phyloP scores from a whole-genome alignment of 2,113 vertebrate genomes.

The Empidonax traillii region DNA sequence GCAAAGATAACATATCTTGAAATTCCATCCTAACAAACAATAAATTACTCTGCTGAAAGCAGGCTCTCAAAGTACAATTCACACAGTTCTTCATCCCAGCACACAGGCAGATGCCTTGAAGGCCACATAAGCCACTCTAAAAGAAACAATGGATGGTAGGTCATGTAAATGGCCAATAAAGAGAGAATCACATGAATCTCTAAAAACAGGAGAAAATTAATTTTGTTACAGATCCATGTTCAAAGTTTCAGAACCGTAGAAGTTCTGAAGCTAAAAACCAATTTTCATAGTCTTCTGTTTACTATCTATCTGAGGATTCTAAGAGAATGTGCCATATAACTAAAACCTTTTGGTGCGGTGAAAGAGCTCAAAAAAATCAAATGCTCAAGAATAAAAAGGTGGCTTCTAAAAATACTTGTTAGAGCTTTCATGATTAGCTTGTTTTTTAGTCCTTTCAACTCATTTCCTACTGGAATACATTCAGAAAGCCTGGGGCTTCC shows the following conservation, averaged over 20 bases:
- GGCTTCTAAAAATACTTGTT: constrained; percentile 13
- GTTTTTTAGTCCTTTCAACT: background rate
- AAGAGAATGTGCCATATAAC: background rate
- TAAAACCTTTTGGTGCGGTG: background rate
- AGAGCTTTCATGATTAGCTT: background rate
- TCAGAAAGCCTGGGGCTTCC: background rate
- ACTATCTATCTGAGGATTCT: background rate
- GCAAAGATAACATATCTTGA: constrained; percentile 26
- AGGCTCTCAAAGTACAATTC: background rate
- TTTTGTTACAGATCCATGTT: background rate
- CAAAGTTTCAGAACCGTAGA: background rate
- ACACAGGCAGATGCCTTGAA: background rate
- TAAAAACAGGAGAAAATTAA: background rate
- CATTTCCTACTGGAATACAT: background rate
- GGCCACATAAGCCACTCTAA: background rate
- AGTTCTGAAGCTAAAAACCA: background rate
- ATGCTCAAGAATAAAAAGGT: constrained; percentile 5
- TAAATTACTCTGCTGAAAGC: constrained; percentile 13
- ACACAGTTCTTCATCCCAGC: background rate
- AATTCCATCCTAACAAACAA: constrained; percentile 25
- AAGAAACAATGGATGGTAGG: background rate
- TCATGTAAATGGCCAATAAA: background rate
- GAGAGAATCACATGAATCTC: background rate
- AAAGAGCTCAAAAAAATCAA: constrained; percentile 18
- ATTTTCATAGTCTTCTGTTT: background rate